phyloP scores from a whole-genome alignment of 2,113 vertebrate species.

The Ovis canadensis region DNA sequence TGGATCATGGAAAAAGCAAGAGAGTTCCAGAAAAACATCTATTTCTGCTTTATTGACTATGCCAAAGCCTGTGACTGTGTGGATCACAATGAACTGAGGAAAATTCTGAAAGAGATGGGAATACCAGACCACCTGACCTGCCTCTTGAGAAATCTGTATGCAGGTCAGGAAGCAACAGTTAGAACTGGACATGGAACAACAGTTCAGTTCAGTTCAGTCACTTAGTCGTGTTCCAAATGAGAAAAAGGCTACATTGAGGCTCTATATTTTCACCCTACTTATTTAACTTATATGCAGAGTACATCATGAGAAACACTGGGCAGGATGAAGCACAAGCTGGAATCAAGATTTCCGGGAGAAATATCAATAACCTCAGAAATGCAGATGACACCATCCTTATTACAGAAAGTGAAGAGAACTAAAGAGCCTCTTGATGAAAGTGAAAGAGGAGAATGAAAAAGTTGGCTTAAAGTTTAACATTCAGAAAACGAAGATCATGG shows the following conservation, averaged over 20 bases:
- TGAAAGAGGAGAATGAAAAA: neutral
- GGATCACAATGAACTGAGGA: too few relatives aligned
- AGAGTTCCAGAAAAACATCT: too few relatives aligned
- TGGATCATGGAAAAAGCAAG: accelerated
- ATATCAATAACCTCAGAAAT: neutral
- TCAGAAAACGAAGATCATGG: neutral
- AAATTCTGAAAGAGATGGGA: neutral
- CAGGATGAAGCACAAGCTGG: neutral
- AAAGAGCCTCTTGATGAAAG: neutral
- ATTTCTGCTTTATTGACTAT: too few relatives aligned
- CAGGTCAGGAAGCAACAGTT: neutral
- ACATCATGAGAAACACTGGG: neutral
- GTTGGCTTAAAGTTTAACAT: neutral
- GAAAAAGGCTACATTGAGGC: accelerated
- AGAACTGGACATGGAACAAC: neutral
- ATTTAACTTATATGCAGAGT: neutral
- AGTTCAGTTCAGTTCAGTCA: too few relatives aligned
- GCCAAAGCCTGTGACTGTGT: too few relatives aligned
- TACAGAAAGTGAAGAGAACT: neutral
- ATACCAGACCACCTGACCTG: neutral
- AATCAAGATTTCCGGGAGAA: accelerated
- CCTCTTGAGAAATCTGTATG: neutral
- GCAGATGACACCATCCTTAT: neutral
- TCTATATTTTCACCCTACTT: neutral
- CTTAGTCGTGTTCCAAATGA: neutral